phyloP scores from a whole-genome alignment of 1,140 invertebrate genomes.

The Saccostrea echinata region DNA sequence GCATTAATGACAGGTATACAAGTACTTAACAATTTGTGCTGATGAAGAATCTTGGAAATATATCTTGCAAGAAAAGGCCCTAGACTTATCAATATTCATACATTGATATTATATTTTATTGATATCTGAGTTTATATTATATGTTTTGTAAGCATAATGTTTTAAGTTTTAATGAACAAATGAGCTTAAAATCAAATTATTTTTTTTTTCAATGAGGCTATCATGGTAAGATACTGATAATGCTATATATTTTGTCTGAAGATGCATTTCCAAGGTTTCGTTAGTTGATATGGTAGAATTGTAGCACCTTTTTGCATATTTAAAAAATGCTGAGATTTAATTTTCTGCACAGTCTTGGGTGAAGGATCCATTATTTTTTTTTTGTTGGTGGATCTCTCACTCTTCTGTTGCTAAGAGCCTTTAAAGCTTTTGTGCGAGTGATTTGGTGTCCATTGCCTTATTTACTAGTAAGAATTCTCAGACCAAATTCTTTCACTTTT shows the following conservation, averaged over 20 bases:
- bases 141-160: slow-evolving; percentile 29
- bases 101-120: background rate
- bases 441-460: background rate
- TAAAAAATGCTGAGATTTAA: slow-evolving; percentile 14
- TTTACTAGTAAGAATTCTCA: background rate
- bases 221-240: background rate
- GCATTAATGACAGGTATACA: background rate
- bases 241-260: background rate
- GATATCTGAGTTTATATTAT: background rate
- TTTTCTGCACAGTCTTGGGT: slow-evolving; percentile 1
- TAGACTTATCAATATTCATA: background rate
- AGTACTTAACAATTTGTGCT: background rate
- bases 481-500: background rate
- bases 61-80: background rate
- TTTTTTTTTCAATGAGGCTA: too few species aligned
- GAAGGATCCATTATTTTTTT: background rate
- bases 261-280: slow-evolving; percentile 33
- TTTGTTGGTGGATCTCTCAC: background rate
- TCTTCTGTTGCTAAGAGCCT: slow-evolving; percentile 6
- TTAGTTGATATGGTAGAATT: background rate
- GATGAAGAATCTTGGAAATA: slow-evolving; percentile 9
- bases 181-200: slow-evolving; percentile 29
- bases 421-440: slow-evolving; percentile 10
- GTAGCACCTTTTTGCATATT: background rate
- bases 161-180: background rate